These are phyloP conservation scores for Campoletis raptor DNA, from an alignment of 2,888 invertebrate genomes.

Conservation along the genomic window DNA sequence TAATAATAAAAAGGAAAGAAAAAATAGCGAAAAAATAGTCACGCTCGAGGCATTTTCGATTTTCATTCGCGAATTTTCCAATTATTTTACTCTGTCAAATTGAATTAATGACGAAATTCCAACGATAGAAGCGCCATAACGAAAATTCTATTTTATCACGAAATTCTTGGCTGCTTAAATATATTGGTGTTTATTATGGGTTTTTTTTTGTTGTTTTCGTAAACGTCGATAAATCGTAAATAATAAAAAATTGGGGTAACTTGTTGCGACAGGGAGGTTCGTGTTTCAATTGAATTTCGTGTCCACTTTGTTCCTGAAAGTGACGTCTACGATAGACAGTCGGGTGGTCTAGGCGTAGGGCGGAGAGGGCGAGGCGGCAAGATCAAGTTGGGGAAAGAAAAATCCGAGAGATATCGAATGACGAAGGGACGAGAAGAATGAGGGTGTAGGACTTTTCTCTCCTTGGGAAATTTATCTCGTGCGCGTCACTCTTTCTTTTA, in stretches of 20 bases:
- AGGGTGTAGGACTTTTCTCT: conserved; percentile 11
- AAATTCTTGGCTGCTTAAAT: background rate
- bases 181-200: background rate
- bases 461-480: conserved; percentile 39
- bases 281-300: conserved; percentile 62
- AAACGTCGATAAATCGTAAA: background rate
- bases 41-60: background rate
- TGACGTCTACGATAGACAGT: conserved; percentile 53
- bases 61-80: background rate
- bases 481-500: conserved; percentile 25
- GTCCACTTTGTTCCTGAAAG: conserved; percentile 66
- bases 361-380: background rate
- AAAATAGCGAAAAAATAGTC: background rate
- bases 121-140: background rate
- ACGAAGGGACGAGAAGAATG: conserved; percentile 24
- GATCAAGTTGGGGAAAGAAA: conserved; percentile 46
- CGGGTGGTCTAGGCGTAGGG: conserved; percentile 4
- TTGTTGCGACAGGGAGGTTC: conserved; percentile 29
- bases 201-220: background rate
- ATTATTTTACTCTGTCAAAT: background rate
- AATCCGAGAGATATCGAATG: conserved; percentile 56
- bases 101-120: background rate
- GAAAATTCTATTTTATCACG: background rate
- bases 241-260: conserved; percentile 25
- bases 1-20: background rate